Evolutionary conservation across 1,140 invertebrate genomes (phyloP).

Genomic region (Drosophila tani): DNA sequence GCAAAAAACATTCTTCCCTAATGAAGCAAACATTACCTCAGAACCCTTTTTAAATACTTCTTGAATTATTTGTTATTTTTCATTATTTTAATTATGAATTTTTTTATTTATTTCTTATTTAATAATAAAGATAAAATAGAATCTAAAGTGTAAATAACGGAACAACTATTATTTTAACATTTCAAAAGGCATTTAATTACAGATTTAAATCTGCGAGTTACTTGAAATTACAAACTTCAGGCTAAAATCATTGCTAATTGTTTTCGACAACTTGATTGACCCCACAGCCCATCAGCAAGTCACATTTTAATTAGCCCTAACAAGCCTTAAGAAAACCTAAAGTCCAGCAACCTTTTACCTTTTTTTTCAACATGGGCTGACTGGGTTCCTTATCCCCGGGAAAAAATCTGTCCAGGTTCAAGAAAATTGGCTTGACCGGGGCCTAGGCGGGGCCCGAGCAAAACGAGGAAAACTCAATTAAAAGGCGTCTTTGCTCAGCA

Average conservation of each 20-base stretch:
- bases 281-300: slow-evolving; percentile 54
- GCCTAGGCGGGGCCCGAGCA: slow-evolving; percentile 10
- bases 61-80: too few species aligned
- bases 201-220: not conserved
- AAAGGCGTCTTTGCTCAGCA: slow-evolving; percentile 58
- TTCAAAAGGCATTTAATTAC: too few species aligned
- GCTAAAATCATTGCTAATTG: slow-evolving; percentile 32
- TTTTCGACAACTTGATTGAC: slow-evolving; percentile 45
- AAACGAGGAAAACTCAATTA: slow-evolving; percentile 70
- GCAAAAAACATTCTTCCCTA: too few species aligned
- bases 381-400: slow-evolving; percentile 32
- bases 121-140: too few species aligned
- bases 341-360: slow-evolving; percentile 47
- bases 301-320: slow-evolving; percentile 77
- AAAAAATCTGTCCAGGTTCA: slow-evolving; percentile 55
- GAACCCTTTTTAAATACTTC: too few species aligned
- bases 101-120: too few species aligned
- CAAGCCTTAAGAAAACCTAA: slow-evolving; percentile 41
- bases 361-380: slow-evolving; percentile 27
- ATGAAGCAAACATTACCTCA: too few species aligned
- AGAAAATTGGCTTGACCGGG: slow-evolving; percentile 45
- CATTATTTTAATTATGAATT: too few species aligned
- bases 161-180: not conserved
- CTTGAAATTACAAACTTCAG: not conserved
- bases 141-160: too few species aligned